phyloP scores from a whole-genome alignment of 1,140 invertebrate species.

The Drosophila triauraria region DNA sequence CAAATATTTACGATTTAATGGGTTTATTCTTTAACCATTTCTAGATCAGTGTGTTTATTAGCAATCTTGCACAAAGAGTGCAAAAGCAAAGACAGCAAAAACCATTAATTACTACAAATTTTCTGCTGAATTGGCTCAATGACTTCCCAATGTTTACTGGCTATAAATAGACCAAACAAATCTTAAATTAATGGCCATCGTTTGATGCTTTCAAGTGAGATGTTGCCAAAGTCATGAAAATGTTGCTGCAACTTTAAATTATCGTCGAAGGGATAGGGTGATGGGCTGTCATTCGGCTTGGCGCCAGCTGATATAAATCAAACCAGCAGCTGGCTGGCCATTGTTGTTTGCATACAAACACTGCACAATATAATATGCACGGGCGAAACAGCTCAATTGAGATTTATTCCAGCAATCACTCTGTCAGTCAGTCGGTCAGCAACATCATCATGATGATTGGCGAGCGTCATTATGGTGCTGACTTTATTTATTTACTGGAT shows the following conservation, averaged over 20 bases:
- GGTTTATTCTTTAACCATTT: background rate
- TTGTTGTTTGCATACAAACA: conserved; percentile 33
- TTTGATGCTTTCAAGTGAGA: background rate
- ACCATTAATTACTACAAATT: background rate
- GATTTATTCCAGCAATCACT: conserved; percentile 73
- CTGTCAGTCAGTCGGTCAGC: conserved; percentile 54
- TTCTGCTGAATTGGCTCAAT: background rate
- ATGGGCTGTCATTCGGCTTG: conserved; percentile 45
- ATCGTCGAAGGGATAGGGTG: background rate
- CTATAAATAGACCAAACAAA: conserved; percentile 17
- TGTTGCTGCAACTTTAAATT: conserved; percentile 21
- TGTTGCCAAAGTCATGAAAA: conserved; percentile 17
- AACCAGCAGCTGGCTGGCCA: conserved; percentile 16
- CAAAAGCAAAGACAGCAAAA: background rate
- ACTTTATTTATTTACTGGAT: conserved; percentile 48
- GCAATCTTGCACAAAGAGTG: background rate
- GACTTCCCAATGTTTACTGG: conserved; percentile 3
- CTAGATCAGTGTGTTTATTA: background rate
- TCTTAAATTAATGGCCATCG: background rate
- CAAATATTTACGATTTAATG: conserved; percentile 5
- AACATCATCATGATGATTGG: conserved; percentile 41
- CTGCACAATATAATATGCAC: conserved; percentile 19
- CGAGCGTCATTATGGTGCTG: conserved; percentile 35
- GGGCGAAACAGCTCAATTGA: conserved; percentile 59
- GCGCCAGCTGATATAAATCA: conserved; percentile 69